Conservation (phyloP, 92 coral and sea anemone species). For the Diadumene lineata region DNA sequence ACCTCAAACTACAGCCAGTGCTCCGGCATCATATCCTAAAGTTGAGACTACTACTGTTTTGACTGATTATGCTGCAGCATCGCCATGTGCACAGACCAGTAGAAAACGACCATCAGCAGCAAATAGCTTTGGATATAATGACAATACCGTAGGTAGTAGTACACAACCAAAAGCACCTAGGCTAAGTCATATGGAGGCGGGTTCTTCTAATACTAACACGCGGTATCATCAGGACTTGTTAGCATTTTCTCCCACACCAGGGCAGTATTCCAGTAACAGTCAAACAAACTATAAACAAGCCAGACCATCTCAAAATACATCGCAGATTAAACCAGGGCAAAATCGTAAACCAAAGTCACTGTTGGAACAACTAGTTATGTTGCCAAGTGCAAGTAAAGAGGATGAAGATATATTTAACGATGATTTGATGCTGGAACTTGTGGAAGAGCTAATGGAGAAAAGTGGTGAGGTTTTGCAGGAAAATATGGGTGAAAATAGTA, state of each 20-base stretch:
- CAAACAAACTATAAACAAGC: no score
- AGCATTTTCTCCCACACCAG: no score
- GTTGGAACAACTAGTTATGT: slow-evolving; percentile 30
- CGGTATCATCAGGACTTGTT: no score
- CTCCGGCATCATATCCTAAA: slow-evolving; percentile 29
- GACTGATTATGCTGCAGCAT: neutral
- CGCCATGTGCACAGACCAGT: slow-evolving; percentile 21
- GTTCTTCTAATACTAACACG: neutral
- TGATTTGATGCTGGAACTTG: slow-evolving; percentile 37
- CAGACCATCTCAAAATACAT: no score
- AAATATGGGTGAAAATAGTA: neutral
- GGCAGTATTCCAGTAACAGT: no score
- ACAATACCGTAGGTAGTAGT: neutral
- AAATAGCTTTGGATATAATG: neutral
- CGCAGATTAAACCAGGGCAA: no score
- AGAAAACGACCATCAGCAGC: slow-evolving; percentile 29
- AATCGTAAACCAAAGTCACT: slow-evolving; percentile 34
- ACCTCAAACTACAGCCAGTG: slow-evolving; percentile 4
- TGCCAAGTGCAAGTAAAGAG: slow-evolving; percentile 25
- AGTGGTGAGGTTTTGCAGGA: neutral
- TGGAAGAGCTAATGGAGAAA: slow-evolving; percentile 27
- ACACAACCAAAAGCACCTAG: slow-evolving; percentile 11
- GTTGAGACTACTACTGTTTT: slow-evolving; percentile 38
- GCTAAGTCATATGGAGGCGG: slow-evolving; percentile 24
- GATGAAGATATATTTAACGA: slow-evolving; percentile 27